Evolutionary conservation across 2,888 invertebrate species (phyloP).

Genomic region (Xestia sexstrigata): DNA sequence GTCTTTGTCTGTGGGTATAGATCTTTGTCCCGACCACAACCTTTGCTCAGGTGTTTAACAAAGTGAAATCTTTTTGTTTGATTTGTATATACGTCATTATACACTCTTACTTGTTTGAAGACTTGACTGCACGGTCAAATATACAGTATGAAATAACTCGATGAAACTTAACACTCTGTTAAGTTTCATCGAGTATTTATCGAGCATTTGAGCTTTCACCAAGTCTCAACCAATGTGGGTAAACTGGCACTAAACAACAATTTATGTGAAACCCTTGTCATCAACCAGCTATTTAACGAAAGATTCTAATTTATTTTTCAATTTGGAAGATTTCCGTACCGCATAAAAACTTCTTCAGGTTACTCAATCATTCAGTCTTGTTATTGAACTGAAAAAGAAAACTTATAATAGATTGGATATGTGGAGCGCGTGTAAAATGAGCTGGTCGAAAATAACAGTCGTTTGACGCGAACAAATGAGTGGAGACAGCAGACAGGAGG

Average conservation of each 20-base stretch:
- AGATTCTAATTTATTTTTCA: constrained; percentile 30
- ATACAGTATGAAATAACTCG: background rate
- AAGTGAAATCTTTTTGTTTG: constrained; percentile 34
- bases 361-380: constrained; percentile 45
- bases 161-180: constrained; percentile 15
- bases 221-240: background rate
- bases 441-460: constrained; percentile 74
- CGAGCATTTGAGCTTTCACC: constrained; percentile 12
- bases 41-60: constrained; percentile 52
- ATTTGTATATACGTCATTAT: background rate
- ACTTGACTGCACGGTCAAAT: constrained; percentile 7
- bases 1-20: constrained; percentile 47
- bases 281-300: constrained; percentile 28
- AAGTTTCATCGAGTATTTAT: too few relatives aligned
- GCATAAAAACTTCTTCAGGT: constrained; percentile 30
- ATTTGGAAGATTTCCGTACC: constrained; percentile 14
- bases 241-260: constrained; percentile 5
- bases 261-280: constrained; percentile 40
- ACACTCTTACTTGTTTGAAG: background rate
- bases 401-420: constrained; percentile 60
- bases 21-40: constrained; percentile 42
- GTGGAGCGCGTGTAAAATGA: constrained; percentile 63
- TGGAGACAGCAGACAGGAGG: constrained; percentile 66
- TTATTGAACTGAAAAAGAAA: constrained; percentile 54
- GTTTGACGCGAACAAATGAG: constrained; percentile 76